phyloP scores from a whole-genome alignment of 2,113 vertebrate species.

The Eurystomus gularis region DNA sequence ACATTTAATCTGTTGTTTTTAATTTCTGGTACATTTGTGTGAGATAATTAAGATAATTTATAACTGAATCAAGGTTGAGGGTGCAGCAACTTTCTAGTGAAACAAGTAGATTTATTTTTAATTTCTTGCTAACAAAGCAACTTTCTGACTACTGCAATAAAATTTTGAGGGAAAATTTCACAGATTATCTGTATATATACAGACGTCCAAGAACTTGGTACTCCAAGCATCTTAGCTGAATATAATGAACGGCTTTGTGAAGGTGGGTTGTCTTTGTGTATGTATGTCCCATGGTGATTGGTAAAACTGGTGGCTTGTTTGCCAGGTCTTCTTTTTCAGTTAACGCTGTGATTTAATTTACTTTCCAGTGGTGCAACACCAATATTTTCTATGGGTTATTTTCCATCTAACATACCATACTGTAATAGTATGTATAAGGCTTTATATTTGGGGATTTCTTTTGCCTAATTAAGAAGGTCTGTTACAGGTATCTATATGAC shows the following conservation, averaged over 20 bases:
- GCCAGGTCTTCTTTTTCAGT: neutral
- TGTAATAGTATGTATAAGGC: neutral
- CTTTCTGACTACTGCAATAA: neutral
- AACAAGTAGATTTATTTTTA: neutral
- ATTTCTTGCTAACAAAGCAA: neutral
- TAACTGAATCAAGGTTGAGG: neutral
- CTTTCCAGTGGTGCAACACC: neutral
- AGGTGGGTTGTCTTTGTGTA: neutral
- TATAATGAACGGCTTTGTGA: neutral
- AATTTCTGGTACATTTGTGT: neutral
- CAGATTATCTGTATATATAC: neutral
- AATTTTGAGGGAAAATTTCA: neutral
- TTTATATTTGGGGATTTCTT: neutral
- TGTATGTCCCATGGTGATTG: neutral
- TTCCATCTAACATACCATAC: neutral
- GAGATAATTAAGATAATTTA: neutral
- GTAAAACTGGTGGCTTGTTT: neutral
- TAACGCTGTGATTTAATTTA: neutral
- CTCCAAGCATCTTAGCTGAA: neutral
- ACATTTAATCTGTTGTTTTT: neutral
- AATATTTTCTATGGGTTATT: neutral
- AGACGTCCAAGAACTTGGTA: neutral
- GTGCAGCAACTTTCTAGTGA: neutral
- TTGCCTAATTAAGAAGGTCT: neutral
- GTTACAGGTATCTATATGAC: conserved; percentile 87